Conservation (phyloP, 2,113 vertebrate species). For the Prochilodus magdalenae region DNA sequence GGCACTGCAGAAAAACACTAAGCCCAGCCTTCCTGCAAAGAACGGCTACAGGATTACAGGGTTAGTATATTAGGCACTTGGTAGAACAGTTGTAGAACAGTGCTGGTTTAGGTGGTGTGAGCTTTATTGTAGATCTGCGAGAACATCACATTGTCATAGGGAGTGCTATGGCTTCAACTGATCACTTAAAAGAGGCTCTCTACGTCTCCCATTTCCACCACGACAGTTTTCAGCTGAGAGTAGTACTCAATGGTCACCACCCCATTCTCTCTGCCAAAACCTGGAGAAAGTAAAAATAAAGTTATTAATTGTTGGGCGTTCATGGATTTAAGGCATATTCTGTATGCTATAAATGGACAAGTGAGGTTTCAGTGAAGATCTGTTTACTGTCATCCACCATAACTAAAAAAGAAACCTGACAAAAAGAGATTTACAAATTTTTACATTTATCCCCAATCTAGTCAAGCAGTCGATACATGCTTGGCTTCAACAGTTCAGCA, state of each 20-base stretch:
- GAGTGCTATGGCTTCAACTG: not conserved
- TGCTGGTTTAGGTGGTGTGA: not conserved
- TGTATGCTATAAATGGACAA: too few species aligned
- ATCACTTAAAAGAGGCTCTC: conserved; percentile 82
- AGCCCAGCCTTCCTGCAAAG: not conserved
- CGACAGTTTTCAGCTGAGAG: conserved; percentile 93
- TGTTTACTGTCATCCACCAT: too few species aligned
- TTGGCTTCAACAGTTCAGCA: too few species aligned
- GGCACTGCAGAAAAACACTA: not conserved
- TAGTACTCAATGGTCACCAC: conserved; percentile 90
- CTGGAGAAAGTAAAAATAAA: conserved; percentile 67
- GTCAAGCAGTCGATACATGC: too few species aligned
- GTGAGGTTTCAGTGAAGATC: too few species aligned
- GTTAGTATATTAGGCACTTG: conserved; percentile 3
- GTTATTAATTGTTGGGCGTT: not conserved
- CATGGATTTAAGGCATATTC: too few species aligned
- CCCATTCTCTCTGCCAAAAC: conserved; percentile 94
- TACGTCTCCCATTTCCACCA: conserved; percentile 93
- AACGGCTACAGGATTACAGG: not conserved
- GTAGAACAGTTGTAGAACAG: not conserved
- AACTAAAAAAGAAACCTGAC: too few species aligned
- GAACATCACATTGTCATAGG: not conserved
- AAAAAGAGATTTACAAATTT: too few species aligned
- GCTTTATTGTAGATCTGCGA: not conserved
- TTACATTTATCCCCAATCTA: too few species aligned